These are phyloP conservation scores for Novumbra hubbsi DNA, from an alignment of 2,797 vertebrate genomes.

Conservation along the genomic window DNA sequence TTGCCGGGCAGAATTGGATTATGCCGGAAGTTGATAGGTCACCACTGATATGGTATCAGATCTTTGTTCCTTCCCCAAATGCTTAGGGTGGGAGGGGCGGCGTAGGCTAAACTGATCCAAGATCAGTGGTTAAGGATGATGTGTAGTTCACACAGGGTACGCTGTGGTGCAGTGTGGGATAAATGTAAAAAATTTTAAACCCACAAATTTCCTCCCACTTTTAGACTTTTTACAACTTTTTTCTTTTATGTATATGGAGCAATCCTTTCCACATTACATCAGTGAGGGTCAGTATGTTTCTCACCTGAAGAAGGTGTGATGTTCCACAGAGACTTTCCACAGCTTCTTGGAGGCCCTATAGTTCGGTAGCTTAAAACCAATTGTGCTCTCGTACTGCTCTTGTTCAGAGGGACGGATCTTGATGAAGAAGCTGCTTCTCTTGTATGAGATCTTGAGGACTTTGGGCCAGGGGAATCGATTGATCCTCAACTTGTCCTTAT, in stretches of 20 bases:
- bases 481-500: slow-evolving; percentile 94
- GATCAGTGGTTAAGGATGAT: background rate
- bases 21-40: background rate
- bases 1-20: slow-evolving; percentile 20
- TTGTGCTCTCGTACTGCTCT: slow-evolving; percentile 91
- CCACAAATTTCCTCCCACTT: too few relatives aligned
- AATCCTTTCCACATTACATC: background rate
- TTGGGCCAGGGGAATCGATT: slow-evolving; percentile 96
- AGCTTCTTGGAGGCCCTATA: slow-evolving; percentile 95
- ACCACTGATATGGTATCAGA: background rate
- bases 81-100: background rate
- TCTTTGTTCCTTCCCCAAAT: background rate
- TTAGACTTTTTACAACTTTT: too few relatives aligned
- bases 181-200: background rate
- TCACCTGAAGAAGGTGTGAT: slow-evolving; percentile 98
- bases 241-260: too few relatives aligned
- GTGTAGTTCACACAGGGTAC: background rate
- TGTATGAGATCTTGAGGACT: slow-evolving; percentile 97
- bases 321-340: slow-evolving; percentile 96
- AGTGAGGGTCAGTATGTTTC: background rate
- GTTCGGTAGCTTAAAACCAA: slow-evolving; percentile 92
- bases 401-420: slow-evolving; percentile 94
- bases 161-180: background rate
- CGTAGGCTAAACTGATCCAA: background rate
- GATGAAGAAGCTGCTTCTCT: slow-evolving; percentile 94